Evolutionary conservation across 2,888 invertebrate species (phyloP).

Genomic region (Ectropis crepuscularia): DNA sequence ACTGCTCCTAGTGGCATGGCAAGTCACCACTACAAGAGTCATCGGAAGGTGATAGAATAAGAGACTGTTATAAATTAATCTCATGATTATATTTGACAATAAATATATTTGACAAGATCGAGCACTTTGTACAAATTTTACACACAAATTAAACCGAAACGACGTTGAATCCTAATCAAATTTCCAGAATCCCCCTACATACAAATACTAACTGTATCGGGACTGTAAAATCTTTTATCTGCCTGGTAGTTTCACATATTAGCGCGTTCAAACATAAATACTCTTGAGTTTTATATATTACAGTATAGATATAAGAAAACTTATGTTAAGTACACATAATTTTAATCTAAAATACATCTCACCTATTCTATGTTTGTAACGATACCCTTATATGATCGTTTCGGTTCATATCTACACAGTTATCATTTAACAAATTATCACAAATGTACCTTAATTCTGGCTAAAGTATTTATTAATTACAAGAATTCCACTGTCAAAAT

Average conservation of each 20-base stretch:
- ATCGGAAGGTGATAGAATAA: slow-evolving; percentile 51
- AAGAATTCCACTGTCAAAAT: slow-evolving; percentile 69
- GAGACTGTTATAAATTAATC: slow-evolving; percentile 55
- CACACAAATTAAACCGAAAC: slow-evolving; percentile 49
- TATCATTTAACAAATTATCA: slow-evolving; percentile 69
- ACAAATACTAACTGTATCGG: no score
- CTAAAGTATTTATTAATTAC: slow-evolving; percentile 43
- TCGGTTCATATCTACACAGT: slow-evolving; percentile 46
- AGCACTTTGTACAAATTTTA: slow-evolving; percentile 78
- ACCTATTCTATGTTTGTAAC: neutral
- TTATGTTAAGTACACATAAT: slow-evolving; percentile 28
- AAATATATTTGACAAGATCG: slow-evolving; percentile 83
- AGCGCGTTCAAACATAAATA: no score
- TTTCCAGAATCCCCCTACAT: neutral
- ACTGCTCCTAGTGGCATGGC: slow-evolving; percentile 48
- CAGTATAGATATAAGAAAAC: no score
- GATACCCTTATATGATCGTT: slow-evolving; percentile 30
- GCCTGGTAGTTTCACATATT: no score
- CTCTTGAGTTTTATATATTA: no score
- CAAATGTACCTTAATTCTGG: slow-evolving; percentile 59
- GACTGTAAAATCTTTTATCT: no score
- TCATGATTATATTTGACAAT: slow-evolving; percentile 78
- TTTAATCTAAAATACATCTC: neutral
- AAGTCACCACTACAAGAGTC: slow-evolving; percentile 43
- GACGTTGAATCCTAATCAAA: slow-evolving; percentile 24